Base-by-base conservation (phyloP, 2,113 vertebrate species). In the Nematolebias whitei region DNA sequence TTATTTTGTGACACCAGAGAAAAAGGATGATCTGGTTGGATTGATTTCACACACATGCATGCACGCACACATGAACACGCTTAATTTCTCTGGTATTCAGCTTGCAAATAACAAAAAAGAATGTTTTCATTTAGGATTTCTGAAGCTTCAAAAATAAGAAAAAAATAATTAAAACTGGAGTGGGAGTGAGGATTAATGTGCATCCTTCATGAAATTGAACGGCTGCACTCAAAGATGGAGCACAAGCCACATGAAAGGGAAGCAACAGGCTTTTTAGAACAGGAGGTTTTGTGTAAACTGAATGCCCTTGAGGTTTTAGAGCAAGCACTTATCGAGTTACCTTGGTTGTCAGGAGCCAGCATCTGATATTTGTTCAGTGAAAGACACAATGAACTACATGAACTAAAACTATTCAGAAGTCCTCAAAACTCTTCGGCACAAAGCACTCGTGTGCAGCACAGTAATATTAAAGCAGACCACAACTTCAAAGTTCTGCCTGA, bases 1-100 rank as follows among this genome's bases (percentile, higher is more conserved):
- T 70, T 66, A 59, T 86, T 82, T 82, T 68, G 78, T 65, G 76
- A 85, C 74, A 69, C 76, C 64, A 62, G 74, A 84, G 53, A 76
- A 76, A 41, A 45, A 56, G 47, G 59, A 70, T 79, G 79, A 88
- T 85, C 68, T 67, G 77, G 68, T 66, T 74, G 66, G 75, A 68
- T 77, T 61, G 57, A 60, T 70, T 39, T 43, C 50, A 57, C 61
- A 48, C 16, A 61, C 40, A 63, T 12, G 63, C 32, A n/a, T 45
- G 64, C 29, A 19, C 12, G 48, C 50, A 68, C 49, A 55, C 26
- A 72, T 44, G n/a, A 15, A 39, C 43, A 50, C 26, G 61, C 35
- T 61, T 50, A 16, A 62, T 41, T 51, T 56, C 55, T 43, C 43
- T 60, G 4, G 15, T 10, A 66, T 71, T 79, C 10, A 64, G 48